Conservation (phyloP, 1,140 invertebrate species). For the Zaprionus nigranus region DNA sequence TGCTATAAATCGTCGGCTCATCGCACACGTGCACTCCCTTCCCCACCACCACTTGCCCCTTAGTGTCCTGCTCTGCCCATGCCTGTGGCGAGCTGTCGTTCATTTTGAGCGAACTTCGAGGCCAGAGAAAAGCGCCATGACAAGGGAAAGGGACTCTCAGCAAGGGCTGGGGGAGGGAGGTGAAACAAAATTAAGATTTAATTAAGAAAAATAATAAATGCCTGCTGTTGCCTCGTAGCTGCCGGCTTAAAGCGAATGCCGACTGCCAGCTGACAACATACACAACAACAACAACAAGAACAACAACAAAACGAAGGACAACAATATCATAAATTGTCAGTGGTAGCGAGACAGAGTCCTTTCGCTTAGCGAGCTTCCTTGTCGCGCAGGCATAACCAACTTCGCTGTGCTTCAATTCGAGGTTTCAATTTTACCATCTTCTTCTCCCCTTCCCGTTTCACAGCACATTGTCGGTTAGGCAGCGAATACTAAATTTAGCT, state of each 20-base stretch:
- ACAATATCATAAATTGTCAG: slow-evolving; percentile 61
- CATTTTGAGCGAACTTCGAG: slow-evolving; percentile 45
- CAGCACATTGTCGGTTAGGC: slow-evolving; percentile 29
- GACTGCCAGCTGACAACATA: slow-evolving; percentile 7
- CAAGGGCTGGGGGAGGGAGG: slow-evolving; percentile 4
- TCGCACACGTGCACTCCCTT: not conserved
- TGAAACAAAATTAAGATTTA: slow-evolving; percentile 69
- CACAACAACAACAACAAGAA: slow-evolving; percentile 5
- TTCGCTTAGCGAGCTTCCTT: slow-evolving; percentile 4
- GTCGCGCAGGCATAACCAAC: not conserved
- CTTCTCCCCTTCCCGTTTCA: slow-evolving; percentile 12
- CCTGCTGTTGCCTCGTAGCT: slow-evolving; percentile 19
- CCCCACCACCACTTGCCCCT: no score
- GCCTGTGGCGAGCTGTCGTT: slow-evolving; percentile 29
- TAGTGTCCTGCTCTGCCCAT: slow-evolving; percentile 8
- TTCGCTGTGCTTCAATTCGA: slow-evolving; percentile 30
- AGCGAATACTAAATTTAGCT: slow-evolving; percentile 61
- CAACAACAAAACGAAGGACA: slow-evolving; percentile 11
- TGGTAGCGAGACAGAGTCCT: slow-evolving; percentile 21
- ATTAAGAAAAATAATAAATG: slow-evolving; percentile 81
- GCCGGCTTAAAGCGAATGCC: slow-evolving; percentile 33
- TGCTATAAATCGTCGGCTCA: slow-evolving; percentile 54
- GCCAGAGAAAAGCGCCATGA: not conserved
- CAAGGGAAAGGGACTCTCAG: not conserved
- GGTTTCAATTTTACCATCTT: slow-evolving; percentile 49